Evolutionary conservation across 1,140 invertebrate species (phyloP).

Genomic region (Ditylenchus dipsaci): DNA sequence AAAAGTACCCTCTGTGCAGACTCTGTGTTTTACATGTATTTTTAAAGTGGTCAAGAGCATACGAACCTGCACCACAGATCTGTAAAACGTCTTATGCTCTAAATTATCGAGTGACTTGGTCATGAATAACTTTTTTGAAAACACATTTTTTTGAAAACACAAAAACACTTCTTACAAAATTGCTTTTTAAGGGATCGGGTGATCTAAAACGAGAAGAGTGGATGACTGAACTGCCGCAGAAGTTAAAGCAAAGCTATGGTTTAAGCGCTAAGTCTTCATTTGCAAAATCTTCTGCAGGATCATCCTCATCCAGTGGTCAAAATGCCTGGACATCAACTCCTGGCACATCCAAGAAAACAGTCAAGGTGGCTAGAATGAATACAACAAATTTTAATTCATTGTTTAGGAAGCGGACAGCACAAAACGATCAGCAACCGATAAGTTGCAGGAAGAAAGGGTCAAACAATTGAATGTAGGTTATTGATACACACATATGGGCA

Average conservation of each 20-base stretch:
- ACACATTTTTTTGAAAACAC: no score
- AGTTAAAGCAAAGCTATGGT: constrained; percentile 23
- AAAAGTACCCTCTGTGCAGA: no score
- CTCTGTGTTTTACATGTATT: no score
- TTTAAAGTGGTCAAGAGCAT: no score
- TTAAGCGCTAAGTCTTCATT: constrained; percentile 28
- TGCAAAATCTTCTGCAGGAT: constrained; percentile 2
- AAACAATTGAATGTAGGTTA: background rate
- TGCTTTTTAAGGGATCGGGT: background rate
- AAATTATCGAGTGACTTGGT: no score
- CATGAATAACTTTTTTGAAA: no score
- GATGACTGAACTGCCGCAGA: constrained; percentile 39
- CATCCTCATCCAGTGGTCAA: constrained; percentile 3
- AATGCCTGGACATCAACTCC: constrained; percentile 11
- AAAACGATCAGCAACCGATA: background rate
- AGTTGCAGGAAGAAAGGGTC: background rate
- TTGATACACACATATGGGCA: background rate
- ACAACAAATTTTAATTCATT: background rate
- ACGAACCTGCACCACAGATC: no score
- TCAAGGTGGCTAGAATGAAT: background rate
- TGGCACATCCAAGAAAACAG: constrained; percentile 7
- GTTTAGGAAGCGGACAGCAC: background rate
- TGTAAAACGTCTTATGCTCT: no score
- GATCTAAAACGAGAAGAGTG: constrained; percentile 28
- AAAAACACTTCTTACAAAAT: no score